Base-by-base conservation (phyloP, 2,888 invertebrate genomes). In the Lasioglossum leucozonium region DNA sequence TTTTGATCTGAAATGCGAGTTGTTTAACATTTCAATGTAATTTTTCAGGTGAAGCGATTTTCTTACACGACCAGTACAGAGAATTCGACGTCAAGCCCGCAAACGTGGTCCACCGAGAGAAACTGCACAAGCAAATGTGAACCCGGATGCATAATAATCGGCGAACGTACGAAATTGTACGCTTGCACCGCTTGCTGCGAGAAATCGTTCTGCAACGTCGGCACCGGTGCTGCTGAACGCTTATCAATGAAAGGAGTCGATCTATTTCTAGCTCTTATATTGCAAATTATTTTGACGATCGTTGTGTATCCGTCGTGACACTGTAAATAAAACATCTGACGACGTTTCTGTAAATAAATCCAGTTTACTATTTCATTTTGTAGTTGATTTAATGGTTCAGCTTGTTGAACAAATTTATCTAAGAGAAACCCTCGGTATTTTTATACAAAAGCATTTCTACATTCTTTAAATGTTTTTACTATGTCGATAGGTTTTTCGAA, bases 101-200 rank as follows among this genome's bases (percentile, higher is more conserved):
- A 95, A 75, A 96, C 98, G 96, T 98, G 98, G 98, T 97, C 98
- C 0, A 93, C 98, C 81, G 98, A 98, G 94, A 96, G 98, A 18
- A 97, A 97, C 93, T 98, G 98, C 93, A 96, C 97, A 0, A 97
- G 97, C 91, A 97, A 97, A 92, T 98, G 98, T 95, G 98, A 98
- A 91, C 97, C 98, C 0, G 98, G 98, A 18, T 98, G 98, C 95
- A 98, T 98, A 92, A 96, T 98, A 75, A 98, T 98, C 88, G 98
- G 98, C 0, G 98, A 98, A 94, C 95, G 98, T 74, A 98, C 98
- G 8, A 98, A 98, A 93, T 95, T 98, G 0, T 98, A 98, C 95
- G 98, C 98, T 22, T 98, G 98, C 94, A 98, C 98, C 0, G 97
- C 97, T 0, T 98, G 98, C 93, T 98, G 98, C 94, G 97, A 97